Conservation (phyloP, 2,888 invertebrate genomes). For the Heteromyza rotundicornis region DNA sequence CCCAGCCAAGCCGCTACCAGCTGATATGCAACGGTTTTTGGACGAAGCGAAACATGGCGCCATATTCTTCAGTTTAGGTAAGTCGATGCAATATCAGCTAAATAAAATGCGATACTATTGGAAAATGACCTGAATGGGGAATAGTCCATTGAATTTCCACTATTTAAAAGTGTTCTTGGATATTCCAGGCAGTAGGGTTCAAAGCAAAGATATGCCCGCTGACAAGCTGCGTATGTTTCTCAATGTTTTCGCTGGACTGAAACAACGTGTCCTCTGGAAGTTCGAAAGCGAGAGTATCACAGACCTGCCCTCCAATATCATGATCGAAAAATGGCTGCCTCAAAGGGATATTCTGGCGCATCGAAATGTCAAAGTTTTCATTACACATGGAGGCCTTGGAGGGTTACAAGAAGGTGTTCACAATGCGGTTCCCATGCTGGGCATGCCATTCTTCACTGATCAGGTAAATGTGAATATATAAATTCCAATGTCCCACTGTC, state of each 20-base stretch:
- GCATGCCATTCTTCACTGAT: constrained; percentile 63
- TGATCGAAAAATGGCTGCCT: constrained; percentile 65
- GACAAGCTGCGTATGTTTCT: constrained; percentile 59
- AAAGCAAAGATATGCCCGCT: constrained; percentile 60
- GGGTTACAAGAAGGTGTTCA: constrained; percentile 63
- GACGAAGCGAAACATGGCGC: constrained; percentile 62
- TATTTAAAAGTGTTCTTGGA: not conserved
- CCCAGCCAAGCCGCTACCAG: constrained; percentile 53
- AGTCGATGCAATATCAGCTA: constrained; percentile 3
- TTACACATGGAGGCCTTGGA: constrained; percentile 62
- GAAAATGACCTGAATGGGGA: not conserved
- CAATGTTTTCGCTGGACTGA: constrained; percentile 59
- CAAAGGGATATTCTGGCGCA: constrained; percentile 65
- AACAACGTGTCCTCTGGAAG: constrained; percentile 64
- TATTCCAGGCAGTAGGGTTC: constrained; percentile 61
- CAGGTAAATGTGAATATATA: constrained; percentile 44
- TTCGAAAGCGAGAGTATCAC: constrained; percentile 61
- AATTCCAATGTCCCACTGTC: no score
- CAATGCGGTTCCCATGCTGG: constrained; percentile 62
- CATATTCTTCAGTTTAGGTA: constrained; percentile 64
- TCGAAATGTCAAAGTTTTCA: constrained; percentile 62
- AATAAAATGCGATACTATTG: no score
- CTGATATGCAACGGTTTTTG: constrained; percentile 60
- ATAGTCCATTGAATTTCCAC: not conserved
- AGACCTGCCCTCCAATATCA: constrained; percentile 61